Evolutionary conservation across 2,113 vertebrate genomes (phyloP).

Genomic region (Dipodomys merriami): DNA sequence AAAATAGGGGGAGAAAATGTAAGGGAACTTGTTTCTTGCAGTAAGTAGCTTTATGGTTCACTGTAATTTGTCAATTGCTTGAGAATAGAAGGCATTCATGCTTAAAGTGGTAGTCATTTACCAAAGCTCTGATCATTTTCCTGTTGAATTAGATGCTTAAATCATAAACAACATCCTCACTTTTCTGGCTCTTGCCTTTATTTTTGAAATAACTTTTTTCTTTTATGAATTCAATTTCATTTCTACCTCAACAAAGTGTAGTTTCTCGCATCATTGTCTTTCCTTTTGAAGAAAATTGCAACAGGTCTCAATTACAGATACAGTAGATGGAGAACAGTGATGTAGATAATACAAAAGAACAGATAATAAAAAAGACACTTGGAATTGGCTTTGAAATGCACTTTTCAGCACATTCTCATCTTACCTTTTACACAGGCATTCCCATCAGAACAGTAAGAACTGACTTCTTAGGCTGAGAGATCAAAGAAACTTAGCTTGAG

Average conservation of each 20-base stretch:
- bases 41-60: conserved; percentile 41
- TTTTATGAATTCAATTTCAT: conserved; percentile 36
- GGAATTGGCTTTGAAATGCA: conserved; percentile 36
- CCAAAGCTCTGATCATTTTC: conserved; percentile 37
- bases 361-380: conserved; percentile 41
- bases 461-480: conserved; percentile 44
- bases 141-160: conserved; percentile 31
- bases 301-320: conserved; percentile 47
- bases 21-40: conserved; percentile 32
- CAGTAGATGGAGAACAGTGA: conserved; percentile 21
- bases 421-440: conserved; percentile 39
- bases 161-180: conserved; percentile 16
- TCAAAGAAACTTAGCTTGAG: conserved; percentile 38
- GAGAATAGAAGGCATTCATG: conserved; percentile 9
- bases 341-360: conserved; percentile 45
- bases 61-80: conserved; percentile 34
- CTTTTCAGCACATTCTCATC: conserved; percentile 52
- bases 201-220: conserved; percentile 55
- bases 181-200: conserved; percentile 33
- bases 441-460: conserved; percentile 19
- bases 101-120: conserved; percentile 37
- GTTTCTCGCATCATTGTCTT: conserved; percentile 15
- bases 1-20: conserved; percentile 25
- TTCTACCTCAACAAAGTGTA: conserved; percentile 24
- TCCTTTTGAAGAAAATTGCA: neutral